A percentile compares a stretch with the other conserved stretches of the same genome.
phyloP scores from a whole-genome alignment of 1,140 invertebrate genomes.

The Procambarus clarkii region DNA sequence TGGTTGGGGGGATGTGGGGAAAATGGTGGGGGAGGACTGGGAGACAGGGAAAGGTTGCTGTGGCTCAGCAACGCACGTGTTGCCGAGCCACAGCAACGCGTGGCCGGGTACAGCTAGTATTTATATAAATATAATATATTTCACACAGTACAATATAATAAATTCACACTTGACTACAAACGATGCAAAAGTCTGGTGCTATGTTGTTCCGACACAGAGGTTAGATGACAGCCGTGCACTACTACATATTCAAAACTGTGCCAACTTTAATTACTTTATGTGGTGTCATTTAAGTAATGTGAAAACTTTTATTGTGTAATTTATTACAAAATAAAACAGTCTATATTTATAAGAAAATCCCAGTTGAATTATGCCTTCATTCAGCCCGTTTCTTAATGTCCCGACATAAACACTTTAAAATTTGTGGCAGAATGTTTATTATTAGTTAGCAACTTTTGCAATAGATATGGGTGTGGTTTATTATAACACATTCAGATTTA shows the following conservation, averaged over 20 bases:
- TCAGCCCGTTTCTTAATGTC: neutral
- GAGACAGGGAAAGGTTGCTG: too few relatives aligned
- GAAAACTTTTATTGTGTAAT: neutral
- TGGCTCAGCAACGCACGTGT: too few relatives aligned
- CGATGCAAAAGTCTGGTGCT: neutral
- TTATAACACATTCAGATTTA: neutral
- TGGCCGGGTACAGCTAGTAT: too few relatives aligned
- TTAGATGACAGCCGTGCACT: neutral
- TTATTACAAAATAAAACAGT: neutral
- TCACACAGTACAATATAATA: neutral
- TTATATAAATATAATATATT: too few relatives aligned
- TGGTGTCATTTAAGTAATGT: neutral
- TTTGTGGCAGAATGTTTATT: neutral
- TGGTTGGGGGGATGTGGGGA: too few relatives aligned
- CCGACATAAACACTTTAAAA: too few relatives aligned
- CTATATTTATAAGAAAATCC: neutral
- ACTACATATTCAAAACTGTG: neutral
- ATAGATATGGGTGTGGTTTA: neutral
- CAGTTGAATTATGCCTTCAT: neutral
- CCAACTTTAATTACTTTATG: neutral
- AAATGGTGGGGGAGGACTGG: too few relatives aligned
- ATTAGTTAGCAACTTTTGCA: neutral
- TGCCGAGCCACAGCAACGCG: too few relatives aligned
- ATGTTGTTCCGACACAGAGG: neutral
- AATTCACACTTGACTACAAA: neutral